Evolutionary conservation across 1,140 invertebrate species (phyloP).

Genomic region (Limonius californicus): DNA sequence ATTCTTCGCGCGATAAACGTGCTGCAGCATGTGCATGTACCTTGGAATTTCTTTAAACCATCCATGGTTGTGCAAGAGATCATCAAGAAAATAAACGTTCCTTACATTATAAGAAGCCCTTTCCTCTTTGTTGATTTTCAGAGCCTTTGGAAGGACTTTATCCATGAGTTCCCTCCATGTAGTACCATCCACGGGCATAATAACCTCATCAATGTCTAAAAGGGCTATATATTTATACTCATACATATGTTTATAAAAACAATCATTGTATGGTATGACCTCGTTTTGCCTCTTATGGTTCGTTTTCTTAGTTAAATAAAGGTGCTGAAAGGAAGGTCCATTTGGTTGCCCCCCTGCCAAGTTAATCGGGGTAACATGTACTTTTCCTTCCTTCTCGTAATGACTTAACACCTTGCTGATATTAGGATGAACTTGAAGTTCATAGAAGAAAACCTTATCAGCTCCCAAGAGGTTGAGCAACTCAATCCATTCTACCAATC

Average conservation of each 20-base stretch:
- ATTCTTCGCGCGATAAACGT: conserved; percentile 85
- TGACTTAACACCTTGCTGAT: conserved; percentile 83
- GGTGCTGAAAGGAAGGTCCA: conserved; percentile 79
- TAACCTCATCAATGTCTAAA: conserved; percentile 91
- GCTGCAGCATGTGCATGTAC: conserved; percentile 93
- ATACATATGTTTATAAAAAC: conserved; percentile 90
- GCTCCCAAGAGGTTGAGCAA: conserved; percentile 81
- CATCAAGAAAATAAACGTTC: conserved; percentile 93
- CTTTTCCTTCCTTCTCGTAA: conserved; percentile 70
- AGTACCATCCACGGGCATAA: conserved; percentile 78
- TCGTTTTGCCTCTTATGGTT: conserved; percentile 93
- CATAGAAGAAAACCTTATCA: conserved; percentile 90
- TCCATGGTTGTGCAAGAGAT: conserved; percentile 75
- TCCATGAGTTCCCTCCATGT: conserved; percentile 79
- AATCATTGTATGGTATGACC: conserved; percentile 95
- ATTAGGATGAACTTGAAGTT: conserved; percentile 86
- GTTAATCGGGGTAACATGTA: conserved; percentile 82
- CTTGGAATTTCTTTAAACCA: conserved; percentile 80
- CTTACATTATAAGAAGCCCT: conserved; percentile 82
- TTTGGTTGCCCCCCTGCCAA: conserved; percentile 90
- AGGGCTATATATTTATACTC: conserved; percentile 86
- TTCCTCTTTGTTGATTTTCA: conserved; percentile 67
- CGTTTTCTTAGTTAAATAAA: conserved; percentile 84
- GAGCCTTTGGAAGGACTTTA: conserved; percentile 62
- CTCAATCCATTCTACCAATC: conserved; percentile 94